phyloP scores from a whole-genome alignment of 92 coral and sea anemone genomes.

The Phymanthus crucifer region DNA sequence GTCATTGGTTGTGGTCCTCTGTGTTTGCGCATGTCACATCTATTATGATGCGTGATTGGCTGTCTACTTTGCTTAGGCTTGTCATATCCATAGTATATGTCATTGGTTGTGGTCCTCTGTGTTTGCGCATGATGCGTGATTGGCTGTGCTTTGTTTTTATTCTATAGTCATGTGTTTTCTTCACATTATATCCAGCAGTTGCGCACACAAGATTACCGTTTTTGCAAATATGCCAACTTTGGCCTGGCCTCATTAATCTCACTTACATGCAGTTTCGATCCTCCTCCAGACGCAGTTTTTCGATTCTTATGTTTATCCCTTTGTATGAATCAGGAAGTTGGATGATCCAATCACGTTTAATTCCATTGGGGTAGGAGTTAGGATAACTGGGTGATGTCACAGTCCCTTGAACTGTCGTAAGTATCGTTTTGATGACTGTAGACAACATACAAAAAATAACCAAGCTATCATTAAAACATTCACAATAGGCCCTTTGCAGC shows the following conservation, averaged over 20 bases:
- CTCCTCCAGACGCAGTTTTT: conserved; percentile 25
- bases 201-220: no score
- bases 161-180: no score
- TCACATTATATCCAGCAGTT: no score
- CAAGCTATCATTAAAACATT: background rate
- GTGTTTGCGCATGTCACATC: background rate
- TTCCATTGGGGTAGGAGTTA: conserved; percentile 23
- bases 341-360: conserved; percentile 40
- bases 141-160: no score
- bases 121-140: background rate
- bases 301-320: conserved; percentile 7
- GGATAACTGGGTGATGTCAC: conserved; percentile 49
- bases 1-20: background rate
- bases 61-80: background rate
- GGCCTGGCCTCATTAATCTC: background rate
- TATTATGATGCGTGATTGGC: background rate
- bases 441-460: background rate
- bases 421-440: background rate
- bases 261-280: conserved; percentile 42
- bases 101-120: background rate
- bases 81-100: background rate
- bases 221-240: background rate
- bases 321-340: conserved; percentile 2
- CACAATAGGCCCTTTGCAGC: background rate
- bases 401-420: conserved; percentile 25